Base-by-base conservation (phyloP, 1,140 invertebrate species). In the Laupala kohalensis region DNA sequence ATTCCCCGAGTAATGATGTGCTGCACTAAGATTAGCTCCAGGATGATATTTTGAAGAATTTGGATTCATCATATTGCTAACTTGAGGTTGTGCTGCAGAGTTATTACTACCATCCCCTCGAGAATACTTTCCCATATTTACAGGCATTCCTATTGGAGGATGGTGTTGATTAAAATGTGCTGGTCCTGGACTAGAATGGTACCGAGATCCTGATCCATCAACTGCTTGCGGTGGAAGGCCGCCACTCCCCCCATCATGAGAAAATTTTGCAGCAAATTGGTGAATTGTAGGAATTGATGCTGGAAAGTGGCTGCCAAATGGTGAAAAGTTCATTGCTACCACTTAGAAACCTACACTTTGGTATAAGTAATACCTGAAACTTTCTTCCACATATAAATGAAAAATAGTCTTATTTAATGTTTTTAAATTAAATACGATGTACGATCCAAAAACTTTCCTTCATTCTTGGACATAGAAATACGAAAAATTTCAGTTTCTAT, bases 271-370 rank as follows among this genome's bases (percentile, higher is more conserved):
- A 25, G 75, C 74, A 69, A 75, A 75, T 76, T 88, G 86, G 79
- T 87, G 86, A 73, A 88, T 87, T 71, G 84, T 84, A 66, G 86
- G 85, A 77, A 87, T 86, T 62, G 85, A 82, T 74, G 84, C 82
- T 72, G 86, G 84, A 80, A 88, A 87, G 74, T 87, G 86, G 74
- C 85, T 83, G 77, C 85, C 86, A 77, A 87, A 88, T 74, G 85
- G 85, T 77, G 86, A 83, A 77, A 88, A 88, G 83, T 87, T 88
- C 86, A 88, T 88, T 30, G 15, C 25, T 68, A 29, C 27, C 23
- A 53, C 37, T 53, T 53, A 13, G 19, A 53, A 53, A 19, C 19
- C 37, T 53, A 53, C 37, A 53, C 37, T 53, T 53, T 53, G 37
- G 37, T 53, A 53, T 53, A 9, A 53, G 37, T 53, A 53, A 53